Base-by-base conservation (phyloP, 2,797 vertebrate species). In the Coluber constrictor region DNA sequence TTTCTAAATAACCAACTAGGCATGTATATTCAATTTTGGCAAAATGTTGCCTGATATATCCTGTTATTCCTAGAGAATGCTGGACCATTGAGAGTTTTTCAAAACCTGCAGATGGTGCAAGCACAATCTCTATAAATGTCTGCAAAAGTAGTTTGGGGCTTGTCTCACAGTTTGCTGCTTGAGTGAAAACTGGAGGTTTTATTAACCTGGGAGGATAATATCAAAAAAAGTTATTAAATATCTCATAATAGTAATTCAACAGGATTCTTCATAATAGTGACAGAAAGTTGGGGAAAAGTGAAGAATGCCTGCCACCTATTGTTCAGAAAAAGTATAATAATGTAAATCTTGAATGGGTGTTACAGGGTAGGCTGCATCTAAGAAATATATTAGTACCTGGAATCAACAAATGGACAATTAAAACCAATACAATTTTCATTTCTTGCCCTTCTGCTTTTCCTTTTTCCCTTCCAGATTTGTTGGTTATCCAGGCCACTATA, bases 401-500 rank as follows among this genome's bases (percentile, higher is more conserved):
- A 86, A 47, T 60, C 60, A 29, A 32, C 29, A 59, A 88, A 27
- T 59, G 27, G 20, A 88, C 13, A 20, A 29, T 55, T 37, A 55
- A 87, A 56, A 66, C 51, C 51, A 9, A 51, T 86, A 20, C 3
- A 12, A 27, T 13, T 55, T 86, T 16, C 47, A 32, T 13, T 23
- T 88, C 79, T 25, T 83, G 43, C 79, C 25, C 12, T 6, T 27
- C 10, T 83, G 79, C 5, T 90, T 87, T 12, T 61, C 25, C 88
- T 90, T 37, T 0, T 0, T 2, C 27, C 9, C 47, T 86, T 56
- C 43, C 83, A 97, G 97, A 92, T 97, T 97, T 87, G 88, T 96
- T 0, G 59, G 97, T n/a, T 96, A 94, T 79, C 97, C 97, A 0
- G 95, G 96, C 63, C 95, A 95, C 88, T 90, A 96, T 79, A 43